phyloP scores from a whole-genome alignment of 2,888 invertebrate species.

The Proisotoma minuta region DNA sequence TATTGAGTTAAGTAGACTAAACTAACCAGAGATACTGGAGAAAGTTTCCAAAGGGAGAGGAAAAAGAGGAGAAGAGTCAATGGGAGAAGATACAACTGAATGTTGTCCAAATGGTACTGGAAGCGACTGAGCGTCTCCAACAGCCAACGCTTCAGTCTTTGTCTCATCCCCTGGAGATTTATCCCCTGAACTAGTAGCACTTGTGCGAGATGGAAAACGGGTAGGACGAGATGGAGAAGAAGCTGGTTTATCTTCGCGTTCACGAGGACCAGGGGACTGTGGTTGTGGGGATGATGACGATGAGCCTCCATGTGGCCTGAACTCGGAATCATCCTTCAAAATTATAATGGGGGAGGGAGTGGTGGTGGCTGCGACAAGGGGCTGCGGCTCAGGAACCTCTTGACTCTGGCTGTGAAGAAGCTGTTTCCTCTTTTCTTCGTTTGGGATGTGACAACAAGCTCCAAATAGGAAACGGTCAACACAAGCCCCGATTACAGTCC shows the following conservation, averaged over 20 bases:
- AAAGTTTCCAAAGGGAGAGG: conserved; percentile 48
- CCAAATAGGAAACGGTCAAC: conserved; percentile 91
- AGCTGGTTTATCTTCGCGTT: conserved; percentile 13
- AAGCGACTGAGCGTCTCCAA: conserved; percentile 42
- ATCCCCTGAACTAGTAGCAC: too few relatives aligned
- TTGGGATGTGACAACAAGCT: conserved; percentile 68
- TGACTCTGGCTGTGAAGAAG: too few relatives aligned
- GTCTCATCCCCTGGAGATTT: too few relatives aligned
- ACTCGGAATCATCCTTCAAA: not conserved
- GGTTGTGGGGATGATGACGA: conserved; percentile 15
- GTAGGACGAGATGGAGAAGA: conserved; percentile 22
- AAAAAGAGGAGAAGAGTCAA: conserved; percentile 45
- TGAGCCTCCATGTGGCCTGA: not conserved
- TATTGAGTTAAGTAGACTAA: too few relatives aligned
- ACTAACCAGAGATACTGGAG: conserved; percentile 44
- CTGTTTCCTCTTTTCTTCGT: conserved; percentile 2
- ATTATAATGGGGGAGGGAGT: not conserved
- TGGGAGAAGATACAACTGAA: conserved; percentile 46
- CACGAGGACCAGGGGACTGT: not conserved
- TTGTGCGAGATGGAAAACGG: conserved; percentile 22
- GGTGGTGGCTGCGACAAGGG: conserved; percentile 8
- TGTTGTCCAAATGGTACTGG: conserved; percentile 42
- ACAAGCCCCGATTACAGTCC: conserved; percentile 81
- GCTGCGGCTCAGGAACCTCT: not conserved
- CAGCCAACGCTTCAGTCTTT: conserved; percentile 44